Base-by-base conservation (phyloP, 2,797 vertebrate genomes). In the Fundulus diaphanus region DNA sequence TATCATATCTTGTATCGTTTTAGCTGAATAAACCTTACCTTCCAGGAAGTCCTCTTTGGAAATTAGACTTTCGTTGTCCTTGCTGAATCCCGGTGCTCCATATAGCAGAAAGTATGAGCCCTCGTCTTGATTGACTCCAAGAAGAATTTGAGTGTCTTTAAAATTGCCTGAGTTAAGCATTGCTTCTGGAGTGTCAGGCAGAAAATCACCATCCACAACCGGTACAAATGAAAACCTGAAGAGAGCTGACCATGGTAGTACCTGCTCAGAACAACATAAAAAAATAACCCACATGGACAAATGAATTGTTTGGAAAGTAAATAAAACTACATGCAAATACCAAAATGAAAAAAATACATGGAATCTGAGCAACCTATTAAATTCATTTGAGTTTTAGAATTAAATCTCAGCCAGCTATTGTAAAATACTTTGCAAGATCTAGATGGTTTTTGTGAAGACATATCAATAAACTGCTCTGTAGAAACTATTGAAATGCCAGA, bases 191-290 rank as follows among this genome's bases (percentile, higher is more conserved):
- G 93, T 91, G 84, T 98, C 97, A 0, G 94, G 95, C 16, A 98
- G 86, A 76, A 98, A 94, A 42, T 97, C 96, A 0, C 97, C 97
- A 0, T 98, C 97, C 48, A 98, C 91, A 42, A 99, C 93, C 0
- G 97, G 97, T 15, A 99, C 97, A 13, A 99, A 99, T 3, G 97
- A 94, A 84, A 98, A 99, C 5, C 97, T 95, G 90, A 99, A 99
- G 46, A 97, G 87, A 12, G 96, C 94, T 0, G 94, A 92, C 82
- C 96, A 96, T 0, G 97, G 97, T 59, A 98, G 71, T 27, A 94
- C 93, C 93, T 94, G 83, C 5, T 75, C 74, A 70, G 12, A 72
- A 52, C 20, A 73, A 20, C 22, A 77, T 2, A 27, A 68, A 15
- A 73, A 49, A 74, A 35, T 1, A 24, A 46, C 1, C 51, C 44